A percentile compares a stretch with the other conserved stretches of the same genome.
Conservation (phyloP, 2,888 invertebrate species). For the Apocheima hispidaria region DNA sequence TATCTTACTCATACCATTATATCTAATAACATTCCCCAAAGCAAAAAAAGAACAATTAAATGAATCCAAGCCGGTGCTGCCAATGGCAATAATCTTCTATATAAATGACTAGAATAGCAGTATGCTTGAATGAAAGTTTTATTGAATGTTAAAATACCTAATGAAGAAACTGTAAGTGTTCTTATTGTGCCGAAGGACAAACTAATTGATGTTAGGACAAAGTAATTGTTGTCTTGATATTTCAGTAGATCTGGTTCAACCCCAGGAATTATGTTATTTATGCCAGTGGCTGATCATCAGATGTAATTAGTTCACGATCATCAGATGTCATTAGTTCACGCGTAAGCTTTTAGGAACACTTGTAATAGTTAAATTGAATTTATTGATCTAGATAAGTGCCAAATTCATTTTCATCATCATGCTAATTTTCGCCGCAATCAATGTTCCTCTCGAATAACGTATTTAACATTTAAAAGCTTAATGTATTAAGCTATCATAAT, state of each 20-base stretch:
- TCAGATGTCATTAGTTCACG: constrained; percentile 33
- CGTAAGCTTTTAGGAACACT: constrained; percentile 43
- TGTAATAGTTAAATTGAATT: constrained; percentile 48
- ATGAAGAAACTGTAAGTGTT: constrained; percentile 17
- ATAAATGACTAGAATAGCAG: constrained; percentile 11
- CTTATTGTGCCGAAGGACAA: constrained; percentile 22
- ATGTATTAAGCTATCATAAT: constrained; percentile 50
- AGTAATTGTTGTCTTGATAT: constrained; percentile 1
- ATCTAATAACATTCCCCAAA: constrained; percentile 54
- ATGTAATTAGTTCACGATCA: constrained; percentile 35
- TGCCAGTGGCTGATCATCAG: constrained; percentile 29
- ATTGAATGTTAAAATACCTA: constrained; percentile 20
- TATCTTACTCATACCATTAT: constrained; percentile 57
- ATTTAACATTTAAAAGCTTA: constrained; percentile 43
- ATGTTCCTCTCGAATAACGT: constrained; percentile 67
- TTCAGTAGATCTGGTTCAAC: not conserved
- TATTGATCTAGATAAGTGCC: constrained; percentile 60
- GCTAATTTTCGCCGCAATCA: constrained; percentile 52
- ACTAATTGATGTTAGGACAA: not conserved
- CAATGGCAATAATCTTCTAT: constrained; percentile 32
- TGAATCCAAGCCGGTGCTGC: constrained; percentile 42
- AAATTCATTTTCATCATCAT: constrained; percentile 61
- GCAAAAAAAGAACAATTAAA: constrained; percentile 22
- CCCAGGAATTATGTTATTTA: not conserved
- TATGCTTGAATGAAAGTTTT: constrained; percentile 17